Evolutionary conservation across 2,797 vertebrate genomes (phyloP).

Genomic region (Coccyzus lansbergi): DNA sequence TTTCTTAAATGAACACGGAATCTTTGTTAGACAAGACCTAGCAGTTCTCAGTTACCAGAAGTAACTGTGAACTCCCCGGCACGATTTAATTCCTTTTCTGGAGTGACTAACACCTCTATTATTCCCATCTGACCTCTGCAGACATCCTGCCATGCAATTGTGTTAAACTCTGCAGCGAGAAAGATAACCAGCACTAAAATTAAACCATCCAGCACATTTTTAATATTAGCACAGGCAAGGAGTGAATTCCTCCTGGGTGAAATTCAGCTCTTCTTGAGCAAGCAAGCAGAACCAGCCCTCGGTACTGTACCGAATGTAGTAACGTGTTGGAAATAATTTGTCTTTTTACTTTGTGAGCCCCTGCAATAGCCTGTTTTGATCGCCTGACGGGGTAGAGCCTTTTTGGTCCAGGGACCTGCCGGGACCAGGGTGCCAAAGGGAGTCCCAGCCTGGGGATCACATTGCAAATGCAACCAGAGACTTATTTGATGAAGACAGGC

Average conservation of each 20-base stretch:
- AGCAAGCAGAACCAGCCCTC: not conserved
- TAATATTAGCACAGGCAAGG: not conserved
- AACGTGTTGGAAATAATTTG: not conserved
- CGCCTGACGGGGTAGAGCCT: not conserved
- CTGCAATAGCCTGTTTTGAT: not conserved
- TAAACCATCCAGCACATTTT: slow-evolving; percentile 17
- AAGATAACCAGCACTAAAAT: slow-evolving; percentile 22
- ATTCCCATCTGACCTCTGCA: slow-evolving; percentile 45
- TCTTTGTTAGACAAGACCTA: not conserved
- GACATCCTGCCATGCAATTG: slow-evolving; percentile 43
- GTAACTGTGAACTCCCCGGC: not conserved
- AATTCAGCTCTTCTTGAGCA: not conserved
- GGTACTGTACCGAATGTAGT: not conserved
- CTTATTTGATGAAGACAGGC: not conserved
- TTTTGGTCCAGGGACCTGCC: not conserved
- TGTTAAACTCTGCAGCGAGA: not conserved
- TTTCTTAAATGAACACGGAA: not conserved
- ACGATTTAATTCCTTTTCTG: not conserved
- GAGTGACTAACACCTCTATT: slow-evolving; percentile 39
- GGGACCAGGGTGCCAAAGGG: not conserved
- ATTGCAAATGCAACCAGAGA: not conserved
- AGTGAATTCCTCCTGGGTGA: not conserved
- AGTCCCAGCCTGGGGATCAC: not conserved
- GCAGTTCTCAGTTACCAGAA: not conserved
- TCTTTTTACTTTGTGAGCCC: not conserved